These are phyloP conservation scores for Cantharis flavilabris DNA, from an alignment of 2,888 invertebrate species.

Conservation along the genomic window DNA sequence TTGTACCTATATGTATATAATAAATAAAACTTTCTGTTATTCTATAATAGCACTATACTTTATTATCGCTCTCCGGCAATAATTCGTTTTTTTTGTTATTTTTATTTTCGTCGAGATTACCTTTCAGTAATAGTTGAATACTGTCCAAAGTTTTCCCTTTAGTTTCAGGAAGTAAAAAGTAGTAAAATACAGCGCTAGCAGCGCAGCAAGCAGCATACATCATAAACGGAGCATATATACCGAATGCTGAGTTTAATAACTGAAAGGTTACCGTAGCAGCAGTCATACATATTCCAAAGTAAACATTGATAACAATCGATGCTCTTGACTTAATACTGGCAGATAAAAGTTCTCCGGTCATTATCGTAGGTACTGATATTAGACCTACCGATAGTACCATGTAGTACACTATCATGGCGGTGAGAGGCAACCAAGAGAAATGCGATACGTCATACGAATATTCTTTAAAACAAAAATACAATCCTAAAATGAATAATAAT, in stretches of 20 bases:
- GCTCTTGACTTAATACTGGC: background rate
- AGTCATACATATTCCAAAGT: background rate
- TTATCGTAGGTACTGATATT: background rate
- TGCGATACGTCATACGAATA: background rate
- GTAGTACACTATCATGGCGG: background rate
- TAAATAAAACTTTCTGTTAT: background rate
- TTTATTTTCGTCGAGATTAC: background rate
- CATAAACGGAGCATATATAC: background rate
- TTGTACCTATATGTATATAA: too few species aligned
- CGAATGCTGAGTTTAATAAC: background rate
- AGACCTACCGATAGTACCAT: background rate
- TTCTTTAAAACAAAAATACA: background rate
- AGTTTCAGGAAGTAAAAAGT: background rate
- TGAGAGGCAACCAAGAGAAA: background rate
- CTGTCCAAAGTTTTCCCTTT: background rate
- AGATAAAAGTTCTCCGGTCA: background rate
- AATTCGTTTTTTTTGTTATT: background rate
- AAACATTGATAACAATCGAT: background rate
- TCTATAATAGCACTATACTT: background rate
- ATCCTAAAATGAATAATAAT: background rate
- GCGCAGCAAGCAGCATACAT: background rate
- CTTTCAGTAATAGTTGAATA: constrained; percentile 1
- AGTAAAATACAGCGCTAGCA: background rate
- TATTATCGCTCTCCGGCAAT: background rate
- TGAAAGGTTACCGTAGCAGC: background rate